These are phyloP conservation scores for Manduca sexta DNA, from an alignment of 1,140 invertebrate species.

Conservation along the genomic window DNA sequence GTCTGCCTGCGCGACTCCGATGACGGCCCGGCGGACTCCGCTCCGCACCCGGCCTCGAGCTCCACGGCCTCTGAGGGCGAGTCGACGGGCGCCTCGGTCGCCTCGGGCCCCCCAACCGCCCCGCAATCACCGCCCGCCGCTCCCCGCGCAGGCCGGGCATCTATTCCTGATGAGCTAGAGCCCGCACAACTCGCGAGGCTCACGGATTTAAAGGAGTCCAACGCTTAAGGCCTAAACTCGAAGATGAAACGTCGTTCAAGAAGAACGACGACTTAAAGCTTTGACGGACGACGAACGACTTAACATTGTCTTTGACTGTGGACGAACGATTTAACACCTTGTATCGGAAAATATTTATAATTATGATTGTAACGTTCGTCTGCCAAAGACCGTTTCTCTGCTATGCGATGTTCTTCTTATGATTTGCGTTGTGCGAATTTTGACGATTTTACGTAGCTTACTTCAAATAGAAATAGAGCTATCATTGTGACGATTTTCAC, in stretches of 20 bases:
- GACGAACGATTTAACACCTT: constrained; percentile 1
- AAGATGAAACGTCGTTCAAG: constrained; percentile 8
- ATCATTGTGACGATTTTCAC: no score
- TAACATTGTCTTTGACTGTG: background rate
- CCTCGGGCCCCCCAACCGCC: constrained; percentile 52
- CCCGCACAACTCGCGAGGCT: constrained; percentile 88
- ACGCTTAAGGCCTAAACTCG: constrained; percentile 77
- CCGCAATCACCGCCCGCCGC: constrained; percentile 76
- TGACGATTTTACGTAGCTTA: background rate
- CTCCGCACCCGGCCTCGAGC: constrained; percentile 49
- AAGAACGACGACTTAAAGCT: no score
- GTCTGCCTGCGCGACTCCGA: constrained; percentile 51
- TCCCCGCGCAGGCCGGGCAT: constrained; percentile 81
- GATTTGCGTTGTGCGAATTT: background rate
- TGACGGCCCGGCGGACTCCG: constrained; percentile 42
- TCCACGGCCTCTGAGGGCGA: constrained; percentile 57
- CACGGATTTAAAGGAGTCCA: constrained; percentile 90
- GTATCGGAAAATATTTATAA: no score
- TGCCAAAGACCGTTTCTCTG: constrained; percentile 25
- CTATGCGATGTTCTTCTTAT: constrained; percentile 4
- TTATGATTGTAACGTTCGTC: constrained; percentile 2
- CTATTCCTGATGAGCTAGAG: constrained; percentile 89
- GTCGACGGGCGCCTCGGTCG: constrained; percentile 44
- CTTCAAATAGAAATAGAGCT: no score
- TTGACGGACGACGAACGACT: background rate